A percentile compares a stretch with the other conserved stretches of the same genome.
Conservation (phyloP, 2,888 invertebrate genomes). For the Celastrina argiolus region DNA sequence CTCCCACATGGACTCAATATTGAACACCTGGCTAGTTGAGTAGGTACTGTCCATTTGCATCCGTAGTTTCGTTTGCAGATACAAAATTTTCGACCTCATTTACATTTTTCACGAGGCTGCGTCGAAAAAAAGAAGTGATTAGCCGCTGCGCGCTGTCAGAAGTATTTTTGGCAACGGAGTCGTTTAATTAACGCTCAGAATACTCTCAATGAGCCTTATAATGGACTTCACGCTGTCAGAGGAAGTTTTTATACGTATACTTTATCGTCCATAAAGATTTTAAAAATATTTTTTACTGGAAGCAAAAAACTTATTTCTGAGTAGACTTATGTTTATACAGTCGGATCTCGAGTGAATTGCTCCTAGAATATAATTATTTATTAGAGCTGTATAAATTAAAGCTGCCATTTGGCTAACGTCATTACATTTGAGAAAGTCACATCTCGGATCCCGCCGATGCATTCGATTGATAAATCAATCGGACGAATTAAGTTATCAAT, state of each 20-base stretch:
- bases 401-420: neutral
- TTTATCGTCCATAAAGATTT: slow-evolving; percentile 4
- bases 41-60: neutral
- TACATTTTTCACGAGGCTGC: neutral
- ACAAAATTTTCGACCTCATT: neutral
- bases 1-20: neutral
- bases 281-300: neutral
- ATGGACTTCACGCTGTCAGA: slow-evolving; percentile 15
- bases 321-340: neutral
- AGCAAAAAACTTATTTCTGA: neutral
- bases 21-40: neutral
- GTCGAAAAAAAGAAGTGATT: neutral
- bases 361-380: too few species aligned
- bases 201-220: slow-evolving; percentile 11
- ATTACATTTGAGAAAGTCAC: neutral
- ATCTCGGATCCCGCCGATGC: neutral
- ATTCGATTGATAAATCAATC: slow-evolving; percentile 24
- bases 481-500: slow-evolving; percentile 29
- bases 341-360: neutral
- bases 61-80: neutral
- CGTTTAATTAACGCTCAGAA: slow-evolving; percentile 12
- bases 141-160: neutral
- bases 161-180: slow-evolving; percentile 16
- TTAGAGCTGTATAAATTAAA: too few species aligned
- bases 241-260: slow-evolving; percentile 2